Conservation (phyloP, 2,797 vertebrate species). For the Lutjanus campechanus region DNA sequence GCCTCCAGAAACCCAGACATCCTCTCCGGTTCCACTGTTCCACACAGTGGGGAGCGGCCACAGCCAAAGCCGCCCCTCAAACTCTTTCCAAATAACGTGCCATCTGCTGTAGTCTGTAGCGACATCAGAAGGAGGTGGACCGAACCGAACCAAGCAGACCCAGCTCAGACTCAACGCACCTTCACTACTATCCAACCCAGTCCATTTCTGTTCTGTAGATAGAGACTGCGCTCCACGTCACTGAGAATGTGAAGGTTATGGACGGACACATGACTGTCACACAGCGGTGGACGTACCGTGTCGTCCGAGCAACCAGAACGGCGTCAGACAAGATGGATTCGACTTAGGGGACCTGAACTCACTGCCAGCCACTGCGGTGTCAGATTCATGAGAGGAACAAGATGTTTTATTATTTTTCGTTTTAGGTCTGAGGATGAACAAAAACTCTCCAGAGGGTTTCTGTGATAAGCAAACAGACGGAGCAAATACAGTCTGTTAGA, state of each 20-base stretch:
- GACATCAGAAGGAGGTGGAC: constrained; percentile 57
- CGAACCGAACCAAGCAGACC: constrained; percentile 42
- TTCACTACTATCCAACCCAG: constrained; percentile 46
- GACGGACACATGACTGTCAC: constrained; percentile 17
- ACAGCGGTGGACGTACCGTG: constrained; percentile 21
- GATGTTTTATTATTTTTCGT: constrained; percentile 40
- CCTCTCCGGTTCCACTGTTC: constrained; percentile 66
- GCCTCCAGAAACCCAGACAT: constrained; percentile 62
- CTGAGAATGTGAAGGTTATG: constrained; percentile 29
- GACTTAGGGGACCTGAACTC: constrained; percentile 67
- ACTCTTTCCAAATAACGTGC: constrained; percentile 49
- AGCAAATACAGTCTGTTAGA: constrained; percentile 41
- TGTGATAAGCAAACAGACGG: constrained; percentile 51
- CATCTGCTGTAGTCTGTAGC: constrained; percentile 77
- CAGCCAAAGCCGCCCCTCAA: constrained; percentile 35
- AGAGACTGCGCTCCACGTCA: constrained; percentile 60
- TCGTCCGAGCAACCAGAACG: constrained; percentile 7
- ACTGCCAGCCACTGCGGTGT: constrained; percentile 77
- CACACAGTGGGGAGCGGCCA: constrained; percentile 38
- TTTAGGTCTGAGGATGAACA: constrained; percentile 50
- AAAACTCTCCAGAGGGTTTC: constrained; percentile 42
- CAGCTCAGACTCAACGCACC: constrained; percentile 42
- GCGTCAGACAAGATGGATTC: constrained; percentile 30
- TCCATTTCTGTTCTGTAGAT: constrained; percentile 77
- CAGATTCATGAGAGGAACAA: constrained; percentile 53